phyloP scores from a whole-genome alignment of 2,797 vertebrate genomes.

The Eurystomus glaucurus region DNA sequence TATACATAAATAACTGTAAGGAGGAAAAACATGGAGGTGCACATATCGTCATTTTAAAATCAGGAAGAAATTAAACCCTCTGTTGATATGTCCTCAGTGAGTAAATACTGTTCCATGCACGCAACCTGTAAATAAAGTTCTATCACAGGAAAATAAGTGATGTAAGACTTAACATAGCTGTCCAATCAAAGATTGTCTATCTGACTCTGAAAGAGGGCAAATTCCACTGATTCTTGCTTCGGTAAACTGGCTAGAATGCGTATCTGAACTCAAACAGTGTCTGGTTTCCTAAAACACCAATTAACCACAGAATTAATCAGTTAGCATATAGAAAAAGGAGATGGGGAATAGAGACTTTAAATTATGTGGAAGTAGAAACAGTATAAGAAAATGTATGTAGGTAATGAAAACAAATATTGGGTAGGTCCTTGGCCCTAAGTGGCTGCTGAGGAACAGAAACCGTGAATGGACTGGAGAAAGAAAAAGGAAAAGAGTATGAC shows the following conservation, averaged over 20 bases:
- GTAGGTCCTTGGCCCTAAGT: neutral
- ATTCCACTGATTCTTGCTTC: fast-evolving
- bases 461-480: neutral
- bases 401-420: neutral
- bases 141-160: neutral
- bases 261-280: neutral
- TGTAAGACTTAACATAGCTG: neutral
- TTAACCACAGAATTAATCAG: neutral
- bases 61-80: neutral
- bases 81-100: neutral
- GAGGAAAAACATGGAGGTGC: neutral
- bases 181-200: neutral
- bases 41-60: neutral
- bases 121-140: neutral
- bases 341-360: neutral
- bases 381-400: neutral
- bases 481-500: neutral
- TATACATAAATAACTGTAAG: neutral
- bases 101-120: neutral
- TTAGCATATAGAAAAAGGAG: neutral
- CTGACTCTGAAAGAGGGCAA: neutral
- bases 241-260: neutral
- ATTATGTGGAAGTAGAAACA: neutral
- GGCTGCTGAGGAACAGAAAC: neutral
- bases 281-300: neutral